Conservation (phyloP, 2,888 invertebrate genomes). For the Pristionchus exspectatus region DNA sequence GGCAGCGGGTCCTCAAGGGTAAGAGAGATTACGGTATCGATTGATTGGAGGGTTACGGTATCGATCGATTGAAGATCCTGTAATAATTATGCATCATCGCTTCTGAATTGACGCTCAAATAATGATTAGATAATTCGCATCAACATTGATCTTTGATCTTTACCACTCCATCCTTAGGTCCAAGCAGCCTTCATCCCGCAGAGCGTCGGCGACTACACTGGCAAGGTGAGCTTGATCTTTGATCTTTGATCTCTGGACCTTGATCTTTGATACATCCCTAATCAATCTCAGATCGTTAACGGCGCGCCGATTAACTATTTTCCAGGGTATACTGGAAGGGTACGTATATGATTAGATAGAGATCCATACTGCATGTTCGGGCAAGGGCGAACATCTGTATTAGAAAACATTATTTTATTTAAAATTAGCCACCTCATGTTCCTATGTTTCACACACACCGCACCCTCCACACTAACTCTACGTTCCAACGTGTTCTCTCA, state of each 20-base stretch:
- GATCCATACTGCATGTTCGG: too few species aligned
- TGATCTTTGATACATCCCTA: not conserved
- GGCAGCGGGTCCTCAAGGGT: constrained; percentile 48
- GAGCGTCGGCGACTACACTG: constrained; percentile 33
- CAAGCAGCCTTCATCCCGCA: constrained; percentile 32
- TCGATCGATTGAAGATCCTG: too few species aligned
- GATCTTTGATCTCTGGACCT: not conserved
- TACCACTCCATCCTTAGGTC: not conserved
- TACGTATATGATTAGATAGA: not conserved
- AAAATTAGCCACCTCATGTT: not conserved
- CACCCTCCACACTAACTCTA: too few species aligned
- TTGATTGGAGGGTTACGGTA: not conserved
- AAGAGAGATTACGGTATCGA: not conserved
- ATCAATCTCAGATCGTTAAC: not conserved
- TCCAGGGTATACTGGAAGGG: constrained; percentile 35
- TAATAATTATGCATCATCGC: too few species aligned
- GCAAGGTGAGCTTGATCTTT: constrained; percentile 5
- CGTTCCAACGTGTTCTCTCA: too few species aligned
- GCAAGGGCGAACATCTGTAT: too few species aligned
- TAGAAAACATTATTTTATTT: too few species aligned
- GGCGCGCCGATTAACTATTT: constrained; percentile 20
- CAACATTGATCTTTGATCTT: constrained; percentile 18
- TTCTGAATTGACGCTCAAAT: not conserved
- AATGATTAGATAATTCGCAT: not conserved
- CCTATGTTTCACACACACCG: not conserved